phyloP scores from a whole-genome alignment of 2,888 invertebrate genomes.

The Acanthosepion esculentum region DNA sequence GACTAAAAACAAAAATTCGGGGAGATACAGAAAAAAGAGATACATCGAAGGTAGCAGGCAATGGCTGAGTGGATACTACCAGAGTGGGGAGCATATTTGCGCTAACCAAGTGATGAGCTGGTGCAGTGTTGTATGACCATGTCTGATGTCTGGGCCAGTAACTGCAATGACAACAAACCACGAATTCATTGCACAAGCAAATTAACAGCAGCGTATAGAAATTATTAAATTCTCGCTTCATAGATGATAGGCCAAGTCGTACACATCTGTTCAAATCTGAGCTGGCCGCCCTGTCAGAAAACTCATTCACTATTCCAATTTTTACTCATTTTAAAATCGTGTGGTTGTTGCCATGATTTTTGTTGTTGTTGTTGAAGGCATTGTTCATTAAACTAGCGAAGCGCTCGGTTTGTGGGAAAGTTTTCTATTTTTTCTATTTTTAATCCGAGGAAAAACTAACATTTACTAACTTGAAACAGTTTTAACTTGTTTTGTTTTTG shows the following conservation, averaged over 20 bases:
- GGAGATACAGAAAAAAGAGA: neutral
- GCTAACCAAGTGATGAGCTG: neutral
- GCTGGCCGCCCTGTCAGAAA: neutral
- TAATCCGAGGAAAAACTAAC: neutral
- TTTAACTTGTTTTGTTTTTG: neutral
- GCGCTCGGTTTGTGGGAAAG: neutral
- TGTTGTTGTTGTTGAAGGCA: neutral
- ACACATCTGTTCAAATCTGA: neutral
- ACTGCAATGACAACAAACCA: conserved; percentile 11
- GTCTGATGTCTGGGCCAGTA: neutral
- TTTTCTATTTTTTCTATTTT: neutral
- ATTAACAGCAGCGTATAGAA: conserved; percentile 8
- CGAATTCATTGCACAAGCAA: neutral
- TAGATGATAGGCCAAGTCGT: neutral
- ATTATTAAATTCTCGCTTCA: conserved; percentile 22
- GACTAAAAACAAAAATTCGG: neutral
- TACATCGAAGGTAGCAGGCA: neutral
- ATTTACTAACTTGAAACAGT: neutral
- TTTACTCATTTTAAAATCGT: neutral
- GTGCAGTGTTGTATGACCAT: neutral
- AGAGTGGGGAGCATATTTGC: neutral
- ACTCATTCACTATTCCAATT: neutral
- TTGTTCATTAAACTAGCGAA: neutral
- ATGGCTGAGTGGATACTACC: neutral
- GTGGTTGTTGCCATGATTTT: neutral